Evolutionary conservation across 2,113 vertebrate genomes (phyloP), one percentile per base, ranked within the genome.

Genomic region (Ellobius talpinus): DNA sequence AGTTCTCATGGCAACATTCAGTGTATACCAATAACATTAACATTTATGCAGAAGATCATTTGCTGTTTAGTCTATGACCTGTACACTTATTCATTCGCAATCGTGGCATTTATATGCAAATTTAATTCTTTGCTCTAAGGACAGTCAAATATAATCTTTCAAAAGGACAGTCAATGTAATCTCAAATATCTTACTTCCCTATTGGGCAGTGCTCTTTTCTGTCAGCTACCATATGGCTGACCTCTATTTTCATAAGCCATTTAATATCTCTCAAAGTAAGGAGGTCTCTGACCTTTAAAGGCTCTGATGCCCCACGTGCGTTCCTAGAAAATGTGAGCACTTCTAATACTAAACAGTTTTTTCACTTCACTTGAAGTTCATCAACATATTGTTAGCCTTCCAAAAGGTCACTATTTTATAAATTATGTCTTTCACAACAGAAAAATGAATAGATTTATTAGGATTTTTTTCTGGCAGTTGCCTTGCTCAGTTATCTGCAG

Each of bases 391-490:
- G 97, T 97, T 66, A 50, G 97, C 96, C 96, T 97, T 96, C 92
- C 90, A 88, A 98, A 98, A 98, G 98, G 98, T 98, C 98, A 98
- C 21, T 82, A 92, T 97, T 98, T 97, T 97, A 98, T 93, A 98
- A 98, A 98, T 82, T 66, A 92, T 1, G 52, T n/a, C 61, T 97
- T 94, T 96, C 89, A 96, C 92, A 93, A 93, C 88, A 97, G 91
- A 97, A 98, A 72, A 98, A 97, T 97, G 47, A 97, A 97, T 72
- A 96, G 91, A 77, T 98, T 97, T 98, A 98, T 97, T 98, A 96
- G 92, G 81, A 66, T 94, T 29, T 63, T 70, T 72, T 70, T 79
- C 89, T 98, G 97, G 79, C 93, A 98, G 96, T 89, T 98, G 78
- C 94, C 89, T 95, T 98, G 79, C n/a, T 96, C 86, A 90, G 97